These are phyloP conservation scores for Bufo gargarizans DNA, from an alignment of 2,113 vertebrate species.

Conservation along the genomic window DNA sequence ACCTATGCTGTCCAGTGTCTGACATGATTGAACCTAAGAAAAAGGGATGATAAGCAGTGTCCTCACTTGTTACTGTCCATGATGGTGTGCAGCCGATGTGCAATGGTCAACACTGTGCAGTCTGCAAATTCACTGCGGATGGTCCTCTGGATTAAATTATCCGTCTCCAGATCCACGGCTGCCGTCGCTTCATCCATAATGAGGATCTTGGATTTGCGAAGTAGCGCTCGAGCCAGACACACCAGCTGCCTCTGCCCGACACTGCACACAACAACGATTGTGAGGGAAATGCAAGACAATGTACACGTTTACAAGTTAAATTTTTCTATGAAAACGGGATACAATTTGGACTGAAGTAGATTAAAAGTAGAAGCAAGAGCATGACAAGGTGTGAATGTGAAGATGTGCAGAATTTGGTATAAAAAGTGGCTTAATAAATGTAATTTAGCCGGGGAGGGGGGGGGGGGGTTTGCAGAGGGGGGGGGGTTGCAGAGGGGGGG, in stretches of 20 bases:
- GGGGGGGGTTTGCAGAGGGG: no score
- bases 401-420: no score
- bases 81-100: conserved; percentile 92
- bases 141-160: conserved; percentile 88
- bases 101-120: conserved; percentile 92
- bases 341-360: no score
- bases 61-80: conserved; percentile 89
- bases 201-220: conserved; percentile 89
- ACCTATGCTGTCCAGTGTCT: no score
- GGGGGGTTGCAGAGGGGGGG: no score
- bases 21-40: not conserved
- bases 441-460: no score
- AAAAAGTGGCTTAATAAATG: no score
- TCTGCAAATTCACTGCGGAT: conserved; percentile 84
- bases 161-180: conserved; percentile 92
- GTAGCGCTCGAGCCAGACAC: conserved; percentile 89
- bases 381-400: no score
- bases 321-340: no score
- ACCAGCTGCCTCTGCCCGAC: conserved; percentile 93
- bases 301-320: no score
- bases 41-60: not conserved
- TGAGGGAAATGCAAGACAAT: not conserved
- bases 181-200: conserved; percentile 95
- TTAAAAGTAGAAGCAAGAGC: no score
- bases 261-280: conserved; percentile 63